Evolutionary conservation across 2,797 vertebrate genomes (phyloP).

Genomic region (Danionella dracula): DNA sequence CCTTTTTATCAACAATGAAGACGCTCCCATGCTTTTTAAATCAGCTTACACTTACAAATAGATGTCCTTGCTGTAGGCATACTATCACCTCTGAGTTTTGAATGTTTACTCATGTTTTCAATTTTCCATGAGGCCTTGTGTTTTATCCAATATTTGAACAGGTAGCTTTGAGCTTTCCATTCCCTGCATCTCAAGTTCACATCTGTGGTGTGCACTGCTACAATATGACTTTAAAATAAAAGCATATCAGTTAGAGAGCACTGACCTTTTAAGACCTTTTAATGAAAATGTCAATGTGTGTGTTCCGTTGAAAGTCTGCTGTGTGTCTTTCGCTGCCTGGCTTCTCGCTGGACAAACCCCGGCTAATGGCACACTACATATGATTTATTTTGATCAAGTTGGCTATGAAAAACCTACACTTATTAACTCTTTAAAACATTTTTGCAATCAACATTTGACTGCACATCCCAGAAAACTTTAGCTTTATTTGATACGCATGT

Average conservation of each 20-base stretch:
- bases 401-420: not conserved
- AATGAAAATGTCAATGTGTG: constrained; percentile 75
- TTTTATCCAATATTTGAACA: not conserved
- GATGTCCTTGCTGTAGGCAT: not conserved
- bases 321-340: not conserved
- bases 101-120: constrained; percentile 54
- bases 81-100: constrained; percentile 52
- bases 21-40: constrained; percentile 50
- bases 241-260: constrained; percentile 56
- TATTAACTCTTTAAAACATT: not conserved
- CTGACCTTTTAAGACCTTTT: constrained; percentile 81
- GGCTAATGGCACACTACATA: not conserved
- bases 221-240: constrained; percentile 65
- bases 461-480: not conserved
- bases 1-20: constrained; percentile 62
- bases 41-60: constrained; percentile 5
- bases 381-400: not conserved
- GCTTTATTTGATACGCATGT: constrained; percentile 50
- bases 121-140: not conserved
- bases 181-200: constrained; percentile 7
- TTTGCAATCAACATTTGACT: not conserved
- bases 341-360: constrained; percentile 22
- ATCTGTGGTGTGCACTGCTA: constrained; percentile 18
- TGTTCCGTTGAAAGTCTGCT: constrained; percentile 51
- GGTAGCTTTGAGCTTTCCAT: constrained; percentile 48